Evolutionary conservation across 1,140 invertebrate species (phyloP).

Genomic region (Procambarus clarkii): DNA sequence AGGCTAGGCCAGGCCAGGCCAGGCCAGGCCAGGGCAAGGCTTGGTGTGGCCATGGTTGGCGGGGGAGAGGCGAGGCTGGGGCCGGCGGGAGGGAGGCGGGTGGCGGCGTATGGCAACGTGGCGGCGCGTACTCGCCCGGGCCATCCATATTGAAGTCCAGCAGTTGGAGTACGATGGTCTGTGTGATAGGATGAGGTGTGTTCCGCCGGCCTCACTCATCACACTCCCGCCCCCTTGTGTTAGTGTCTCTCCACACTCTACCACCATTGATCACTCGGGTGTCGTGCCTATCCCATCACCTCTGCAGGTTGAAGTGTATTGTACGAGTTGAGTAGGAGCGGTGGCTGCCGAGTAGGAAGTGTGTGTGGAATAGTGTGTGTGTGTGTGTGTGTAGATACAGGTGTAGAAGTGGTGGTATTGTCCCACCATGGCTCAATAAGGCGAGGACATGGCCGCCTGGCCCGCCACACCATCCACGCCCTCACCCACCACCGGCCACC

Average conservation of each 20-base stretch:
- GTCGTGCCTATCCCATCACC: not conserved
- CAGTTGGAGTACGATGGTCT: conserved; percentile 62
- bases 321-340: not conserved
- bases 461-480: not conserved
- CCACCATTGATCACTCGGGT: not conserved
- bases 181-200: conserved; percentile 22
- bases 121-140: conserved; percentile 49
- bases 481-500: not conserved
- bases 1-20: too few relatives aligned
- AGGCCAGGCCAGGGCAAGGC: not conserved
- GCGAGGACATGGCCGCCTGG: conserved; percentile 47
- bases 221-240: not conserved
- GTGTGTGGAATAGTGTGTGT: not conserved
- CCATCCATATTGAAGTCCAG: conserved; percentile 66
- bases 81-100: not conserved
- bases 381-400: not conserved
- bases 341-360: not conserved
- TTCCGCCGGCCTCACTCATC: not conserved
- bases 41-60: not conserved
- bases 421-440: conserved; percentile 45
- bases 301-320: not conserved
- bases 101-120: conserved; percentile 32
- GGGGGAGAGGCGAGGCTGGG: not conserved
- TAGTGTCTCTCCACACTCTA: not conserved
- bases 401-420: not conserved